Percentiles rank a stretch among this genome's conserved stretches.
Conservation (phyloP, 2,888 invertebrate genomes). For the Amphipyra tragopoginis region DNA sequence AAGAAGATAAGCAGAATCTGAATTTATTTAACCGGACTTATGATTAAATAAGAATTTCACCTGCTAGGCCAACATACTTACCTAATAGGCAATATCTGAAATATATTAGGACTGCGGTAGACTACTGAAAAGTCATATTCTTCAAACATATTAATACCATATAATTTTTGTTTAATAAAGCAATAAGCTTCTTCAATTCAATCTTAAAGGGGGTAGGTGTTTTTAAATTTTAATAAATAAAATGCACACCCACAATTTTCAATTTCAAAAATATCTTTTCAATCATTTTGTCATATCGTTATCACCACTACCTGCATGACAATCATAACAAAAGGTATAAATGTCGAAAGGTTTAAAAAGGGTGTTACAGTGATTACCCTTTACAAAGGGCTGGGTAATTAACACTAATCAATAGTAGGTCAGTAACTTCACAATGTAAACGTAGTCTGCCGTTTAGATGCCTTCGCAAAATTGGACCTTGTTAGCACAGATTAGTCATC, state of each 20-base stretch:
- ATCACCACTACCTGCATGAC: constrained; percentile 3
- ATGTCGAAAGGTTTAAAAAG: constrained; percentile 22
- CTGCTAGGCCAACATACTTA: too few relatives aligned
- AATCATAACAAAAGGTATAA: constrained; percentile 23
- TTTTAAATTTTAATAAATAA: too few relatives aligned
- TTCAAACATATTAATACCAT: too few relatives aligned
- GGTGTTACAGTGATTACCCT: constrained; percentile 36
- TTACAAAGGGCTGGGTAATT: constrained; percentile 53
- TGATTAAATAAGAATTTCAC: too few relatives aligned
- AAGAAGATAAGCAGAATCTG: too few relatives aligned
- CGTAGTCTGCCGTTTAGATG: constrained; percentile 49
- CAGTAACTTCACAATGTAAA: constrained; percentile 52
- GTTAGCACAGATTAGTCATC: constrained; percentile 78
- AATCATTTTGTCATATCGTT: not conserved
- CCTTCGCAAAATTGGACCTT: constrained; percentile 65
- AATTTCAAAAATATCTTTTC: not conserved
- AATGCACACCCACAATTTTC: not conserved
- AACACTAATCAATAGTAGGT: constrained; percentile 60
- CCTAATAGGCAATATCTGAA: too few relatives aligned
- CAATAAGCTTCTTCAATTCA: too few relatives aligned
- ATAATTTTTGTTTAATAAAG: too few relatives aligned
- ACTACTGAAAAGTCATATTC: too few relatives aligned
- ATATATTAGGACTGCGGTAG: too few relatives aligned
- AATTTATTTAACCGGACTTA: too few relatives aligned
- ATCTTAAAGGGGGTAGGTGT: too few relatives aligned